Conservation (phyloP, 2,888 invertebrate genomes). For the Lumbricus terrestris region DNA sequence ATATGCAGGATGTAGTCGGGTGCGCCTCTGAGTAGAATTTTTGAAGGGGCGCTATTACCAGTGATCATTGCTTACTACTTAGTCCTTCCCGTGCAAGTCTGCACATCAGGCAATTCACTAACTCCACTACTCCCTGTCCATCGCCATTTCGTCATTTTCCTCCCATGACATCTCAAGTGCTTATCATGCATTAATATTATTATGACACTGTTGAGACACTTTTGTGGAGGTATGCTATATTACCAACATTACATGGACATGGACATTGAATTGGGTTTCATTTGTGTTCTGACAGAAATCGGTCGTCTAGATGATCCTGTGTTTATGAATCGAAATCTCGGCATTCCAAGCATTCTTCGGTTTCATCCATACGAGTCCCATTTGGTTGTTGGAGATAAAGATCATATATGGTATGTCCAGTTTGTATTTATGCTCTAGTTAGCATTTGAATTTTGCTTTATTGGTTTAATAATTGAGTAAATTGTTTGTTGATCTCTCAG, state of each 20-base stretch:
- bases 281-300: conserved; percentile 55
- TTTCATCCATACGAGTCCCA: conserved; percentile 90
- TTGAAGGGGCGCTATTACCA: no score
- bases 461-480: neutral
- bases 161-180: no score
- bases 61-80: no score
- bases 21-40: no score
- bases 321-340: conserved; percentile 77
- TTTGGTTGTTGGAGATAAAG: conserved; percentile 81
- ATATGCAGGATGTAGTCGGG: no score
- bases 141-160: no score
- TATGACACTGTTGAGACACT: no score
- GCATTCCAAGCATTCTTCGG: conserved; percentile 74
- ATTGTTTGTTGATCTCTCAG: neutral
- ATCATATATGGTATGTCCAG: conserved; percentile 71
- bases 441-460: neutral
- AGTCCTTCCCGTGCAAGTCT: no score
- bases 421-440: neutral
- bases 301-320: conserved; percentile 77
- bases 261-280: neutral
- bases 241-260: neutral
- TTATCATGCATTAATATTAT: no score
- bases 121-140: no score
- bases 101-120: no score
- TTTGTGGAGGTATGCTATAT: neutral